Evolutionary conservation across 2,113 vertebrate species (phyloP), one percentile per base, ranked within the genome.

Genomic region (Aramus guarauna): DNA sequence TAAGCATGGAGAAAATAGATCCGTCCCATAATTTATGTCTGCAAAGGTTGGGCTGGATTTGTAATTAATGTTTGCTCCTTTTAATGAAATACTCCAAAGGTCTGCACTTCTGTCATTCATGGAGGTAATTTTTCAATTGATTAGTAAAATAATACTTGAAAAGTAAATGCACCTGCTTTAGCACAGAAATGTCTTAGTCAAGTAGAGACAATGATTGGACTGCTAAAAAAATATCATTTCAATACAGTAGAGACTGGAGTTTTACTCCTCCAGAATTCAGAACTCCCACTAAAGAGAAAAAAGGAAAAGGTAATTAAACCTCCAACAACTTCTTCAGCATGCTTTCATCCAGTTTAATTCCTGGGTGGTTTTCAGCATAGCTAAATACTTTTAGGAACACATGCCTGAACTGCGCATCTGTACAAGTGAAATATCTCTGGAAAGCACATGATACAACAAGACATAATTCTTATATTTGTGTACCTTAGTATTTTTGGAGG

Each of bases 91-190:
- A 98, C 98, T 98, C 98, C 97, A 97, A 98, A 98, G 98, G 98
- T 98, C 98, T 98, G 98, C 98, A 97, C 97, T 98, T 98, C 98
- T 98, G 98, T 99, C 99, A 98, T 99, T 99, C 98, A 98, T 97
- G 98, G 97, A 98, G 99, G 99, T 99, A 99, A 99, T 99, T 99
- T 99, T 98, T 98, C 98, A 99, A 99, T 99, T 98, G 99, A 99
- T 99, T 98, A 96, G 98, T 98, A 98, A 98, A 99, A 98, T 98
- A 99, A 99, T 99, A 99, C 98, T 98, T 98, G 98, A 98, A 99
- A 99, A 99, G 99, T 98, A 99, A 99, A 99, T 98, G 98, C 98
- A 98, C 98, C 98, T 98, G 98, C 98, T 98, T 98, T 98, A 96
- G 96, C 97, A 97, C 98, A 89, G 97, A 98, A 98, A 98, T 98